Conservation (phyloP, 2,797 vertebrate genomes). For the Decapterus maruadsi region DNA sequence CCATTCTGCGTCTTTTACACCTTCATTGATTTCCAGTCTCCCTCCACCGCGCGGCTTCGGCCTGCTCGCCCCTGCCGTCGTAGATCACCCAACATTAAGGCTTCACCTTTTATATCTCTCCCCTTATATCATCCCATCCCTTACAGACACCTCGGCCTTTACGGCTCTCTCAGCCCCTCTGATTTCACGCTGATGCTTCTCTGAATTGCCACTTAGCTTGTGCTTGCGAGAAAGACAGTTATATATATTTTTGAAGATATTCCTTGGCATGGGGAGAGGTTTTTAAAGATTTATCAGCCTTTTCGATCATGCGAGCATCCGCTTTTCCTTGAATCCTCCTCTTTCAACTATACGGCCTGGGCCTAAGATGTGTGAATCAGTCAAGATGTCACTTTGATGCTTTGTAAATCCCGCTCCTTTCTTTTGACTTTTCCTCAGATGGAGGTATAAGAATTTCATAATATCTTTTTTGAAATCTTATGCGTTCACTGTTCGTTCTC, state of each 20-base stretch:
- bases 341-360: constrained; percentile 28
- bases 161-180: constrained; percentile 42
- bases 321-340: constrained; percentile 26
- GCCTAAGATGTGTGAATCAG: constrained; percentile 43
- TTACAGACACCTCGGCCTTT: constrained; percentile 45
- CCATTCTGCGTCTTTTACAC: constrained; percentile 39
- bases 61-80: constrained; percentile 45
- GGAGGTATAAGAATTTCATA: constrained; percentile 63
- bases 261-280: constrained; percentile 15
- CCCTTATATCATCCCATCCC: constrained; percentile 64
- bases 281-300: constrained; percentile 60
- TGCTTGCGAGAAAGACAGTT: constrained; percentile 29
- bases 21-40: constrained; percentile 69
- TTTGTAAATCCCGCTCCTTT: constrained; percentile 52
- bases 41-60: constrained; percentile 33
- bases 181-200: constrained; percentile 50
- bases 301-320: constrained; percentile 43
- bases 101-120: constrained; percentile 65
- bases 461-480: constrained; percentile 69
- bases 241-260: constrained; percentile 43
- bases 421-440: constrained; percentile 47
- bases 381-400: constrained; percentile 61
- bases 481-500: constrained; percentile 65
- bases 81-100: constrained; percentile 72
- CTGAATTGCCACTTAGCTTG: constrained; percentile 55